Base-by-base conservation (phyloP, 2,888 invertebrate genomes). In the Sialis lutaria region DNA sequence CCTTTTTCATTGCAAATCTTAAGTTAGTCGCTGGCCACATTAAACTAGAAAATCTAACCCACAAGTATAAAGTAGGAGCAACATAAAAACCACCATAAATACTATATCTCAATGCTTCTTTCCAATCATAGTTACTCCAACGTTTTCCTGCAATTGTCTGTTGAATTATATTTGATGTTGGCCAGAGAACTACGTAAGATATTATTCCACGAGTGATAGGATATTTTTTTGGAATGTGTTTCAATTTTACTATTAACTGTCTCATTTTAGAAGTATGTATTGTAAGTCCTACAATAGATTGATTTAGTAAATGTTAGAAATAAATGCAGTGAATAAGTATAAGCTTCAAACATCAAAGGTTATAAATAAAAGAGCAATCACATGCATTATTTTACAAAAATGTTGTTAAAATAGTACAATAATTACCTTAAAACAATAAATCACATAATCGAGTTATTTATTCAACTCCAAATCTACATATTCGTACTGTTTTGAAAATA, bases 11-110 rank as follows among this genome's bases (percentile, higher is more conserved):
- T 8, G 82, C 83, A 50, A 77, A 77, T 59, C 71, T 73, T 40
- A 88, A 58, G 48, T 76, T 74, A 50, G 71, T 75, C 44, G 76
- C 75, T 22, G 88, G 88, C 80, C 85, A 86, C 62, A 87, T 68
- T 46, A 72, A 69, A 54, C 75, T 77, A 10, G 85, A 81, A 44
- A 85, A 63, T 59, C 77, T 79, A 42, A 90, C 67, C 88, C 88
- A 88, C 48, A 74, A 73, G 57, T 84, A 87, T 1, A 88, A 64
- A 5, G 84, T 83, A 9, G 88, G 88, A 1, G 87, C 88, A 13
- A 84, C 83, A 62, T 81, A 85, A 42, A 82, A 73, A 6, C 82
- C 77, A n/a, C 87, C 88, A 62, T 83, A 87, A 44, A 86, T 56
- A 57, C 83, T 78, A 65, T 80, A 89, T 50, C 85, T 71, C 34